Base-by-base conservation (phyloP, 2,113 vertebrate genomes). In the Chloroceryle aenea region DNA sequence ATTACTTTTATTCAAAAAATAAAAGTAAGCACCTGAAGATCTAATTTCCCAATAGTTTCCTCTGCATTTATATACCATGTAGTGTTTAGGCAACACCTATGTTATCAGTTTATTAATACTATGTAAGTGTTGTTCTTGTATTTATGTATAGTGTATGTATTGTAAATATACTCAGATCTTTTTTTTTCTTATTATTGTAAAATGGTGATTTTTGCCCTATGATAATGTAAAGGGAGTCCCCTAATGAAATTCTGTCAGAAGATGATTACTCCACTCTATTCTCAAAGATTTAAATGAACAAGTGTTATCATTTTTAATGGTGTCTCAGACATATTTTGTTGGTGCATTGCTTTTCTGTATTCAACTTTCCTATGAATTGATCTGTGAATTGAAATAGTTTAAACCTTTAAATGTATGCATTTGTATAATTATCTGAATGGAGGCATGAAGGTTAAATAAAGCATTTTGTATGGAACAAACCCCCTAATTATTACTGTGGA, bases 371-470 rank as follows among this genome's bases (percentile, higher is more conserved):
- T 99, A 99, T 99, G 98, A 99, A 99, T 99, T 99, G 99, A 99
- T 99, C 99, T 99, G 99, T 99, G 99, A 99, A 99, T 98, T 98
- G 98, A 98, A 99, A 99, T 99, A 98, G 98, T 99, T 99, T 98
- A 99, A 99, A 99, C 98, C 99, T 99, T 99, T 99, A 99, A 98
- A 99, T 99, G 99, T 99, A 98, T 98, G 98, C 98, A 98, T 98
- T 98, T 98, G 98, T 98, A 99, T 99, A 99, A 99, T 99, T 99
- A 99, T 99, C 99, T 99, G 99, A 99, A 99, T 99, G 99, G 99
- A 99, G 99, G 99, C 99, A 99, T 99, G 99, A 99, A 99, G 99
- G 99, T 99, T 98, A 99, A 99, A 99, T 99, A 99, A 99, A 99
- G 99, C 99, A 99, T 99, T 99, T 99, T 99, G 98, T 99, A 99